Base-by-base conservation (phyloP, 1,140 invertebrate genomes). In the Archivesica marissinica region DNA sequence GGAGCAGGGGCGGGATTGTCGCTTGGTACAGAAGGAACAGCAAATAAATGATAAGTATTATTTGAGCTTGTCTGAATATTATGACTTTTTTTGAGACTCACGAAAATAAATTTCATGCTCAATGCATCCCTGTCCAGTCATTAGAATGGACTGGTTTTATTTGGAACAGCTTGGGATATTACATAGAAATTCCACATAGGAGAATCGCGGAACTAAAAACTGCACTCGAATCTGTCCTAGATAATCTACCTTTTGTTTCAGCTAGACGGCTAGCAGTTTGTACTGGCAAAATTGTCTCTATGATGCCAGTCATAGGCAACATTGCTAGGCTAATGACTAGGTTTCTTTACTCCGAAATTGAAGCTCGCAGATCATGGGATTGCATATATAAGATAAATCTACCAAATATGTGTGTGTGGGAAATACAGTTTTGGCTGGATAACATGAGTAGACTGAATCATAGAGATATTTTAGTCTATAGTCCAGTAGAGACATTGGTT, bases 261-360 rank as follows among this genome's bases (percentile, higher is more conserved):
- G 61, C 61, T 30, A 64, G 61, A 64, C 17, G 33, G 23, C 23
- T 64, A 15, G 61, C 61, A 64, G 35, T 15, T 35, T 64, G 61
- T 28, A 64, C 61, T 30, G 61, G 61, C 28, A 64, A 64, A 64
- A 64, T 64, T 64, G 61, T 64, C 33, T 64, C 61, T 38, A 64
- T 64, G 61, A 64, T 64, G 9, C 61, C 61, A 30, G 61, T 64
- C 11, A 64, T 64, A 35, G 61, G 61, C 11, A 64, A 64, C 35
- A 15, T 64, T 38, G 61, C 61, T 64, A 64, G 61, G 33, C 61
- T 64, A 20, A 64, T 64, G 61, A 70, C 33, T 41, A 6, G 23
- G 30, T 75, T 75, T 41, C 30, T 3, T n/a, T 75, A 75, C 39
- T 33, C 30, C 28, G 41, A 75, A 52, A 50, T 75, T 13, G 33